Evolutionary conservation across 1,140 invertebrate genomes (phyloP), one percentile per base, ranked within the genome.

Genomic region (Caenorhabditis brenneri): DNA sequence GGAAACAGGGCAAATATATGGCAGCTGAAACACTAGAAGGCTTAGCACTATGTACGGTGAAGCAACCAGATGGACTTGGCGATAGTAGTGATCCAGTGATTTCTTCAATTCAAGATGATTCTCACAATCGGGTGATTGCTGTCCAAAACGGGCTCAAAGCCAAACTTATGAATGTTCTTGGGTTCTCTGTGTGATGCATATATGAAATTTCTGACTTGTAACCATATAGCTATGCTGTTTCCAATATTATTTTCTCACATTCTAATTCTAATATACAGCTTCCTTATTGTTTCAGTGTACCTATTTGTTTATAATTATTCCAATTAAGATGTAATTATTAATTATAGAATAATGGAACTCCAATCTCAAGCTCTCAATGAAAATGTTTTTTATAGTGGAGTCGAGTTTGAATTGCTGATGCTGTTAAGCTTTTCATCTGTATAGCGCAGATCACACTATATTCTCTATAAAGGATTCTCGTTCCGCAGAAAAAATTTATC

Each of bases 11-110:
- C 82, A 97, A 97, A 92, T 98, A 97, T 92, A 96, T 98, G 91
- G 97, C 97, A 9, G 97, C 97, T 19, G 97, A 98, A 91, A 98
- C 96, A 0, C 93, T 99, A 19, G 97, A 99, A 91, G 96, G 98
- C 92, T 98, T 96, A 93, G 95, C 95, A 33, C 92, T 97, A 86
- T 93, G 96, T 88, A 96, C 95, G 88, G 93, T 95, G 92, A 96
- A 95, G 49, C 79, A 53, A 27, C 15, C 9, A 3, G 31, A 31
- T 15, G 74, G 27, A 29, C 9, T 9, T 9, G 29, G 22, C n/a
- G 39, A 24, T 16, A 6, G 31, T 19, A 51, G 2, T 5, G 6
- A 79, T 51, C 27, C 39, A 4, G 7, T n/a, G n/a, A n/a, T 27
- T 19, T 19, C 65, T 3, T n/a, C 31, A 9, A 15, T 24, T 15